phyloP scores from a whole-genome alignment of 2,888 invertebrate species.

The Drosophila colorata region DNA sequence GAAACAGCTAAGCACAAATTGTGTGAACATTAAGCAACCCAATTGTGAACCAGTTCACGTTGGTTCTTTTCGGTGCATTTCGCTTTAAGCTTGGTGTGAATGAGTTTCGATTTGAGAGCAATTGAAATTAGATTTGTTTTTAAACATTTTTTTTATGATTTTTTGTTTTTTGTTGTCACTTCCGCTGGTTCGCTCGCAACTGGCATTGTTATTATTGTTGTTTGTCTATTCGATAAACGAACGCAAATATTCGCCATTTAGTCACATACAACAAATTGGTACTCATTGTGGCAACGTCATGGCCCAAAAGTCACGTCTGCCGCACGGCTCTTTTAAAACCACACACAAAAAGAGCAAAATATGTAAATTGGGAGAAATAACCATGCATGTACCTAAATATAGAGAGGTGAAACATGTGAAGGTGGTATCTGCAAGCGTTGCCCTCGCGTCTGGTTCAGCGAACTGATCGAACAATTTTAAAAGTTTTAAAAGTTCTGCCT shows the following conservation, averaged over 20 bases:
- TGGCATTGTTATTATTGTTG: constrained; percentile 11
- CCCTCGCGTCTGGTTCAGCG: constrained; percentile 15
- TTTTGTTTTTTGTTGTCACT: not conserved
- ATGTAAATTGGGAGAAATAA: not conserved
- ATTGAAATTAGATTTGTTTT: not conserved
- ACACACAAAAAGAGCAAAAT: not conserved
- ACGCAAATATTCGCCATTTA: constrained; percentile 60
- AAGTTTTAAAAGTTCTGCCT: too few species aligned
- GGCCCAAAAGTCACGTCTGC: constrained; percentile 64
- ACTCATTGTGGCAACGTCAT: constrained; percentile 19
- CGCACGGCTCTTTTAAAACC: constrained; percentile 17
- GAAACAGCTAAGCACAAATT: not conserved
- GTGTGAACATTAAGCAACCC: too few species aligned
- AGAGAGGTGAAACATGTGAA: not conserved
- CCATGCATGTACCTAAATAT: constrained; percentile 1
- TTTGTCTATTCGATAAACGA: constrained; percentile 52
- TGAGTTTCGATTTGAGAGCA: not conserved
- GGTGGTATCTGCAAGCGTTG: constrained; percentile 10
- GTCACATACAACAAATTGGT: constrained; percentile 63
- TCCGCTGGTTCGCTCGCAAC: constrained; percentile 9
- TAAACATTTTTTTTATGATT: not conserved
- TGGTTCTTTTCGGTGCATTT: not conserved
- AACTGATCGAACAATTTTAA: constrained; percentile 3
- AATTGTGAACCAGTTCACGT: constrained; percentile 9
- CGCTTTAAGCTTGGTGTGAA: not conserved